Conservation (phyloP, 2,888 invertebrate genomes). For the Phengaris alcon region DNA sequence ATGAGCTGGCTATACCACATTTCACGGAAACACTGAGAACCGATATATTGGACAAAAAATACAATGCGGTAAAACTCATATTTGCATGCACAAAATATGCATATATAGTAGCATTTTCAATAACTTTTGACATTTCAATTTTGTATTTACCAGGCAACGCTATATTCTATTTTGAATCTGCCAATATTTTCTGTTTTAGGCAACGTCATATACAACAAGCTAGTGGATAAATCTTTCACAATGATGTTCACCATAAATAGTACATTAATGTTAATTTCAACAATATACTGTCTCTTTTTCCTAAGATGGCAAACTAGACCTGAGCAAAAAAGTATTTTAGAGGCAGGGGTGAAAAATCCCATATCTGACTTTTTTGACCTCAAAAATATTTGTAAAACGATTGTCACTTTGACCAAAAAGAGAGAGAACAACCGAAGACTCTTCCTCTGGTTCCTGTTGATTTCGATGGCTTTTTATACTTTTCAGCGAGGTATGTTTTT, state of each 20-base stretch:
- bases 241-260: conserved; percentile 87
- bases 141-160: too few relatives aligned
- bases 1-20: too few relatives aligned
- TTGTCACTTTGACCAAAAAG: conserved; percentile 80
- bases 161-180: neutral
- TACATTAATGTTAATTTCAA: conserved; percentile 78
- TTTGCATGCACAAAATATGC: too few relatives aligned
- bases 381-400: conserved; percentile 82
- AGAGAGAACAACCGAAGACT: conserved; percentile 79
- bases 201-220: conserved; percentile 81
- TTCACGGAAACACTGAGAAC: too few relatives aligned
- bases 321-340: conserved; percentile 80
- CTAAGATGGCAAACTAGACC: conserved; percentile 85
- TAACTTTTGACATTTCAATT: too few relatives aligned
- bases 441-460: conserved; percentile 83
- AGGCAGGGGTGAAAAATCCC: conserved; percentile 78
- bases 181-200: conserved; percentile 67
- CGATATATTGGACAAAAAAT: too few relatives aligned
- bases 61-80: too few relatives aligned
- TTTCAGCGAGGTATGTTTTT: conserved; percentile 82
- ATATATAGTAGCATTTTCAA: too few relatives aligned
- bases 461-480: conserved; percentile 88
- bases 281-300: conserved; percentile 82
- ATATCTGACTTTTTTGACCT: conserved; percentile 85
- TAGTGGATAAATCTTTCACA: conserved; percentile 82